phyloP scores from a whole-genome alignment of 1,140 invertebrate species.

The Microvelia longipes region DNA sequence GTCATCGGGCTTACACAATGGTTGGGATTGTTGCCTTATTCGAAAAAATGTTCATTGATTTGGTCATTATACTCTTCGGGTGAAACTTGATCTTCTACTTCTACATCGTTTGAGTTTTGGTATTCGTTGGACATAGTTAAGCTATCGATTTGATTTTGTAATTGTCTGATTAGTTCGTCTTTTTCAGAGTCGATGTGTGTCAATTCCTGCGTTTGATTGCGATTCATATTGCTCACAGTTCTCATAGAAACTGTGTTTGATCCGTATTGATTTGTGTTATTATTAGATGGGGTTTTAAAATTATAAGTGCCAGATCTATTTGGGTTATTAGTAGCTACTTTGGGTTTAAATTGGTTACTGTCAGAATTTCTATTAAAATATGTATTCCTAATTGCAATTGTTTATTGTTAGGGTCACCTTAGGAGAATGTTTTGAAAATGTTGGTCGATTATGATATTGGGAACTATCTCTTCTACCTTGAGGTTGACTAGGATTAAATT shows the following conservation, averaged over 20 bases:
- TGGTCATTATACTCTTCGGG: background rate
- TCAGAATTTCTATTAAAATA: background rate
- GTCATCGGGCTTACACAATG: background rate
- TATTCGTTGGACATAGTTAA: background rate
- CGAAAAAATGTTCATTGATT: background rate
- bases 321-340: background rate
- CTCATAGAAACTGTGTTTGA: background rate
- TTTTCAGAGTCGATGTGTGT: background rate
- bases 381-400: background rate
- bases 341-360: too few relatives aligned
- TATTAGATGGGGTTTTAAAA: background rate
- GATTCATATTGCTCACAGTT: background rate
- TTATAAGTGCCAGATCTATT: background rate
- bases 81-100: background rate
- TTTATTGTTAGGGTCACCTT: background rate
- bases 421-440: background rate
- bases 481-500: background rate
- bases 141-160: background rate
- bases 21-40: background rate
- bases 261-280: background rate
- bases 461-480: background rate
- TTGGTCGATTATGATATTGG: background rate
- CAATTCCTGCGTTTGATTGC: background rate
- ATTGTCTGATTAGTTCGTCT: conserved; percentile 1
- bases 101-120: background rate